A percentile compares a stretch with the other conserved stretches of the same genome.
Evolutionary conservation across 1,140 invertebrate species (phyloP).

Genomic region (Drosophila ogumai): DNA sequence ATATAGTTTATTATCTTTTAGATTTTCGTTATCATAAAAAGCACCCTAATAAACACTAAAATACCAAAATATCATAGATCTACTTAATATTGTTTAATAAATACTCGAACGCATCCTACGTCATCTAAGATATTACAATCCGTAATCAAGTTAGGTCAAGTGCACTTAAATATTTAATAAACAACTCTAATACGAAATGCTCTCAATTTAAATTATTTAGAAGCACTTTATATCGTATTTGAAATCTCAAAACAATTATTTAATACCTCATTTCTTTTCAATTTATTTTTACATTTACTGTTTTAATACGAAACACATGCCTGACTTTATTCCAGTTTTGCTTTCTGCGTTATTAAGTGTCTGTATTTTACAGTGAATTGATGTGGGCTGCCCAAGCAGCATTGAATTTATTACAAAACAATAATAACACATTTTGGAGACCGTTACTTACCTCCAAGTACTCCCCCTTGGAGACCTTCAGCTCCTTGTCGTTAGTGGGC

Average conservation of each 20-base stretch:
- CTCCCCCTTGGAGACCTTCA: constrained; percentile 97
- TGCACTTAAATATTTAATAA: constrained; percentile 8
- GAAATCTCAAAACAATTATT: constrained; percentile 6
- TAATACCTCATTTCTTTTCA: not conserved
- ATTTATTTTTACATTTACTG: constrained; percentile 12
- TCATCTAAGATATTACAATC: not conserved
- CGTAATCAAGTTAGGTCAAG: not conserved
- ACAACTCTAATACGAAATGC: not conserved
- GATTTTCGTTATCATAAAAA: not conserved
- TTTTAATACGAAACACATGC: constrained; percentile 3
- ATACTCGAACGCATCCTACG: not conserved
- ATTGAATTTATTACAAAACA: constrained; percentile 2
- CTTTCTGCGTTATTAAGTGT: constrained; percentile 8
- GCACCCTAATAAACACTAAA: too few species aligned
- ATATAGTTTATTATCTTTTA: not conserved
- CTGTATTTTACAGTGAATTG: constrained; percentile 9
- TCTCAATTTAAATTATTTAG: constrained; percentile 1
- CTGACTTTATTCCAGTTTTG: constrained; percentile 8
- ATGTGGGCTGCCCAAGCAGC: constrained; percentile 6
- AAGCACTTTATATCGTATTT: not conserved
- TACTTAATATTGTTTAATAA: not conserved
- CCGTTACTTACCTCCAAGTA: constrained; percentile 92
- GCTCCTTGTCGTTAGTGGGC: constrained; percentile 98
- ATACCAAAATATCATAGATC: not conserved
- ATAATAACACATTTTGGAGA: not conserved